A percentile compares a stretch with the other conserved stretches of the same genome.
phyloP scores from a whole-genome alignment of 2,797 vertebrate genomes.

The Kryptopterus vitreolus region DNA sequence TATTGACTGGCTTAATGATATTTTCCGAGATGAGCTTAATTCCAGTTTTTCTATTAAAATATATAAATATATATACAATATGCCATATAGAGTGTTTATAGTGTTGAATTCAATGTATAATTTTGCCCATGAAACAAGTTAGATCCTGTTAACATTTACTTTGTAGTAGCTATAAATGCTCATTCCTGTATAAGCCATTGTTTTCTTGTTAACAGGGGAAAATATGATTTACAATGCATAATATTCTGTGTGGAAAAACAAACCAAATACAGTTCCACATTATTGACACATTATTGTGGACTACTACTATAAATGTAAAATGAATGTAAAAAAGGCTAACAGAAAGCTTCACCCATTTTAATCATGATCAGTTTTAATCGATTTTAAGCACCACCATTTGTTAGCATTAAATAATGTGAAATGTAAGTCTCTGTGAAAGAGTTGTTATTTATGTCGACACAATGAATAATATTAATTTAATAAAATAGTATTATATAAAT shows the following conservation, averaged over 20 bases:
- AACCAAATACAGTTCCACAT: neutral
- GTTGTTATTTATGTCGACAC: neutral
- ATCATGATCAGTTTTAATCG: neutral
- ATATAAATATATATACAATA: no score
- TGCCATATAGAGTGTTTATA: neutral
- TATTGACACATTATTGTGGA: neutral
- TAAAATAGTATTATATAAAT: neutral
- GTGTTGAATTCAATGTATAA: neutral
- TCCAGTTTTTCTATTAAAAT: neutral
- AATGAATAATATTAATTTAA: neutral
- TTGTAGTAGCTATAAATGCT: neutral
- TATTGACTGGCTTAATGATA: no score
- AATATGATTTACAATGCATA: neutral
- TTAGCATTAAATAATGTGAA: neutral
- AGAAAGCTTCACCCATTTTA: neutral
- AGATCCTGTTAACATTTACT: neutral
- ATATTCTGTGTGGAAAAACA: neutral
- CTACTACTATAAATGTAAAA: neutral
- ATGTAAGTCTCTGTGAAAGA: neutral
- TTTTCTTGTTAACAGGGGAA: neutral
- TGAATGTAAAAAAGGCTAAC: neutral
- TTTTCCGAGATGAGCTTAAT: neutral
- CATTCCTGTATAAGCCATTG: neutral
- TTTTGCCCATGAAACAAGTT: neutral
- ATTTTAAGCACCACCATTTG: neutral